These are phyloP conservation scores for Sebastes minor DNA, from an alignment of 2,797 vertebrate species.

Conservation along the genomic window DNA sequence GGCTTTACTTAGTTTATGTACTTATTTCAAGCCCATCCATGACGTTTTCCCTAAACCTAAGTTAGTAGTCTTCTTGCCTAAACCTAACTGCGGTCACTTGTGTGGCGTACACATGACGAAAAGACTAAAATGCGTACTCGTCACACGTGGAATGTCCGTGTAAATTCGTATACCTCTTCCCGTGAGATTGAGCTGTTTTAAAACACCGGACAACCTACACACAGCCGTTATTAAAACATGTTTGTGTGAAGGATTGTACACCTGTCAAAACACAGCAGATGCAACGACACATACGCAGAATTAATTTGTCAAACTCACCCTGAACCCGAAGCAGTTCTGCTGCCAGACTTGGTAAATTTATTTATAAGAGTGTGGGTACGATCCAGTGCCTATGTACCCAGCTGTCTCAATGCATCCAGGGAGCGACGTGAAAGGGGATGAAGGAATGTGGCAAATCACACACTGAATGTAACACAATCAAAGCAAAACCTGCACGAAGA, in stretches of 20 bases:
- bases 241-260: neutral
- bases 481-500: conserved; percentile 34
- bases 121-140: too few species aligned
- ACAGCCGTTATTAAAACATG: neutral
- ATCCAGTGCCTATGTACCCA: conserved; percentile 10
- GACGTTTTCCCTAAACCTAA: too few species aligned
- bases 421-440: conserved; percentile 8
- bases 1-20: too few species aligned
- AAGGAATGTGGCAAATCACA: conserved; percentile 26
- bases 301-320: conserved; percentile 18
- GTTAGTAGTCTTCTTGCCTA: too few species aligned
- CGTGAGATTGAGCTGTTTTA: neutral
- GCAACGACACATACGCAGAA: conserved; percentile 10
- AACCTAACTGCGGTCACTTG: too few species aligned
- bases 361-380: conserved; percentile 2
- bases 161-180: too few species aligned
- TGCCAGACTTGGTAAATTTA: conserved; percentile 19
- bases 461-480: conserved; percentile 40
- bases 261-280: neutral
- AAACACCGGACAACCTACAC: neutral
- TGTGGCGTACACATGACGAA: too few species aligned
- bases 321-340: conserved; percentile 22
- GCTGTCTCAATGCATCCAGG: conserved; percentile 9
- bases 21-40: too few species aligned
- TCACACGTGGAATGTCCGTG: too few species aligned